phyloP scores from a whole-genome alignment of 2,888 invertebrate genomes.

The Antitype chi region DNA sequence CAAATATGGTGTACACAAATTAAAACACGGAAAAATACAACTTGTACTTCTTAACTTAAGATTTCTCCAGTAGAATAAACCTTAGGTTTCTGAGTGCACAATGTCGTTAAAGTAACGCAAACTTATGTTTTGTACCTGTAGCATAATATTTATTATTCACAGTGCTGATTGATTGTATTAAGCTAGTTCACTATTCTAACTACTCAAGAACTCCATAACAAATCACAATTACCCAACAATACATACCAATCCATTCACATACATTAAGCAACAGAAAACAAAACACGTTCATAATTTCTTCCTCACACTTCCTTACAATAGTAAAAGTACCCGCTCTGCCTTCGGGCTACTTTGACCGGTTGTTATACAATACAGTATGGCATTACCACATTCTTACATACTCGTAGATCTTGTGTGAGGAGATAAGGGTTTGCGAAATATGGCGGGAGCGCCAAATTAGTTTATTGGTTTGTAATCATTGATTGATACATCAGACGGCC shows the following conservation, averaged over 20 bases:
- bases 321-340: constrained; percentile 53
- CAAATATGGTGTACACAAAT: neutral
- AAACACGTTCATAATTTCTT: constrained; percentile 59
- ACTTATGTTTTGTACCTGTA: neutral
- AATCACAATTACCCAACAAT: constrained; percentile 44
- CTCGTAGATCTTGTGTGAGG: constrained; percentile 46
- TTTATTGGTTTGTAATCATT: constrained; percentile 57
- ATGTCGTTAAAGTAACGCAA: neutral
- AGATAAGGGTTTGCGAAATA: constrained; percentile 53
- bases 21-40: neutral
- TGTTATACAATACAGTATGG: constrained; percentile 46
- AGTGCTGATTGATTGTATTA: neutral
- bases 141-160: neutral
- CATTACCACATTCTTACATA: constrained; percentile 56
- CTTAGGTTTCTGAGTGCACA: neutral
- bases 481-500: constrained; percentile 15
- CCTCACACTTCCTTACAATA: constrained; percentile 59
- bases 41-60: neutral
- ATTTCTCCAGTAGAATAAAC: neutral
- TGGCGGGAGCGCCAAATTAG: constrained; percentile 44
- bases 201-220: neutral
- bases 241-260: constrained; percentile 17
- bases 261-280: constrained; percentile 50
- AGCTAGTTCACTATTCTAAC: neutral
- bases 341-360: constrained; percentile 52